Percentiles rank a stretch among this genome's conserved stretches.
These are phyloP conservation scores for Cloeon dipterum DNA, from an alignment of 2,888 invertebrate genomes.

Conservation along the genomic window DNA sequence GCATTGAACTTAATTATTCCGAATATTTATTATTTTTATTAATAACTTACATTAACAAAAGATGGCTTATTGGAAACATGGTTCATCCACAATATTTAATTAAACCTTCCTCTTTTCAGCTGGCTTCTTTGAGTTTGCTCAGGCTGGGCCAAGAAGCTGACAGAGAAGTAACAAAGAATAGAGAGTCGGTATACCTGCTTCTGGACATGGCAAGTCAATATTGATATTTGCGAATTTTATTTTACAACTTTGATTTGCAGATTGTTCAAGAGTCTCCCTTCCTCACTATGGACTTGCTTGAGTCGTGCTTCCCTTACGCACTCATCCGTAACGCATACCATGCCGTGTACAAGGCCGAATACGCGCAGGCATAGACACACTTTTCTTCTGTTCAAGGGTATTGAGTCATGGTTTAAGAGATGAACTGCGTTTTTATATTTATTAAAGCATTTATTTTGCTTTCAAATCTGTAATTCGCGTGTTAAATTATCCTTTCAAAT, in stretches of 20 bases:
- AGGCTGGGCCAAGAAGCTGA: slow-evolving; percentile 89
- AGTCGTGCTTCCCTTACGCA: slow-evolving; percentile 98
- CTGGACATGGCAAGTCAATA: slow-evolving; percentile 40
- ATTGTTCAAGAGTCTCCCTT: slow-evolving; percentile 97
- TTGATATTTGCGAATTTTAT: neutral
- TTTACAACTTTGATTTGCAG: slow-evolving; percentile 18
- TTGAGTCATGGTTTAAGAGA: too few relatives aligned
- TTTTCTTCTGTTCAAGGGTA: too few relatives aligned
- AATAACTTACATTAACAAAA: too few relatives aligned
- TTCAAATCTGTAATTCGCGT: too few relatives aligned
- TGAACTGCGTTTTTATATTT: too few relatives aligned
- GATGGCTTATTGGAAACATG: neutral
- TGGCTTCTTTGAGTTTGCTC: slow-evolving; percentile 87
- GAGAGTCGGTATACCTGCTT: slow-evolving; percentile 91
- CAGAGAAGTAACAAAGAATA: slow-evolving; percentile 76
- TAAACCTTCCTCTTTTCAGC: slow-evolving; percentile 16
- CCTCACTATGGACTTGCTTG: slow-evolving; percentile 92
- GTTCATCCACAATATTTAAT: slow-evolving; percentile 1
- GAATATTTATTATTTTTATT: too few relatives aligned
- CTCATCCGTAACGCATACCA: slow-evolving; percentile 95
- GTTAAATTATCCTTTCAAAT: too few relatives aligned
- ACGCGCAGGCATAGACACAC: slow-evolving; percentile 22
- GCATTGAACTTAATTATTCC: too few relatives aligned
- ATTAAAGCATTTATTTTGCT: too few relatives aligned
- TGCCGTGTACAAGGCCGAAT: slow-evolving; percentile 79